These are phyloP conservation scores for Crotophaga sulcirostris DNA, from an alignment of 2,113 vertebrate species.

Conservation along the genomic window DNA sequence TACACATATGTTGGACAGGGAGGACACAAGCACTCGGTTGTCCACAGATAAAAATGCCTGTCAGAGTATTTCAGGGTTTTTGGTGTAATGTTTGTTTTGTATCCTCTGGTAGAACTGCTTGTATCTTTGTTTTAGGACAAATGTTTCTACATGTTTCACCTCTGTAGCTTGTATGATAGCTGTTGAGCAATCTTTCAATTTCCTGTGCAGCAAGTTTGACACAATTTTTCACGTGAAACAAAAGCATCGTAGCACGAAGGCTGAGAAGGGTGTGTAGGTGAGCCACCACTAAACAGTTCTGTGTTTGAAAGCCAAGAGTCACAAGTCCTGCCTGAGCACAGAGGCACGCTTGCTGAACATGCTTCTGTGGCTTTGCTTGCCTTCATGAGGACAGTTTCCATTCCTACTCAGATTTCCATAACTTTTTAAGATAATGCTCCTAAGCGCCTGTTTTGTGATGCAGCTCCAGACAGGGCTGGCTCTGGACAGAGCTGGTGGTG, in stretches of 20 bases:
- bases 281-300: neutral
- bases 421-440: neutral
- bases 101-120: neutral
- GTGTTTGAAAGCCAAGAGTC: neutral
- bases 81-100: neutral
- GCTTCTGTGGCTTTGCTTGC: neutral
- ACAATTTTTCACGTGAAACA: neutral
- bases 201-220: neutral
- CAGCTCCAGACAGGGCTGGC: neutral
- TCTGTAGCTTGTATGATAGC: neutral
- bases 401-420: neutral
- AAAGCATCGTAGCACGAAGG: neutral
- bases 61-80: neutral
- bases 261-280: neutral
- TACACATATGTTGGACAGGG: too few relatives aligned
- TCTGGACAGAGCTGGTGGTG: neutral
- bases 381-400: neutral
- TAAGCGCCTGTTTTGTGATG: neutral
- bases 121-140: neutral
- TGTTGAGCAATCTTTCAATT: neutral
- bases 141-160: neutral
- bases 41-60: neutral
- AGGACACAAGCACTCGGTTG: too few relatives aligned
- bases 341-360: neutral
- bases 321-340: neutral